Conservation (phyloP, 2,797 vertebrate genomes). For the Ibycter americanus region DNA sequence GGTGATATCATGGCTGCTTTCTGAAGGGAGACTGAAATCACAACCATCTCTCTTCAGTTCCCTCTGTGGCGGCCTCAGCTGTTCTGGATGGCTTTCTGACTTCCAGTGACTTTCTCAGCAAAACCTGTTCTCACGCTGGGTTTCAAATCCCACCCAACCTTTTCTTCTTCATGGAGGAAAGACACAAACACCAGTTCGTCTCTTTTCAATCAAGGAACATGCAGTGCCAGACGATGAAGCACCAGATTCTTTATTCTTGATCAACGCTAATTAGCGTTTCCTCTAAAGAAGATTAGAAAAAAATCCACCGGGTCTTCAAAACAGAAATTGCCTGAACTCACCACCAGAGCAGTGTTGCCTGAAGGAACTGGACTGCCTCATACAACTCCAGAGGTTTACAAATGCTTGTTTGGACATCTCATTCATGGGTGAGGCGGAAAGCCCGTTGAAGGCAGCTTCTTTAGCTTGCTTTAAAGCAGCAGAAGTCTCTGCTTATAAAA, state of each 20-base stretch:
- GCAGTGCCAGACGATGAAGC: background rate
- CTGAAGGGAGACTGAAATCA: background rate
- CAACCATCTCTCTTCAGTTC: background rate
- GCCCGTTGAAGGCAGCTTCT: background rate
- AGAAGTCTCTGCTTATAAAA: background rate
- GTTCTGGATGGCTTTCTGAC: background rate
- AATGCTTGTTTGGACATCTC: background rate
- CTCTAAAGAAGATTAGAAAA: background rate
- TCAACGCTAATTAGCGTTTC: background rate
- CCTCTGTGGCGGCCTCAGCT: background rate
- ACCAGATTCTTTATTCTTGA: background rate
- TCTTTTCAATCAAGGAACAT: background rate
- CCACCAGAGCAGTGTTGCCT: background rate
- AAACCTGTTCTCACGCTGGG: background rate
- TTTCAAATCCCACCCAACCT: background rate
- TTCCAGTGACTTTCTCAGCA: background rate
- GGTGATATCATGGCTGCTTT: background rate
- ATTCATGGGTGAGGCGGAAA: background rate
- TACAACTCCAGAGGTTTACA: background rate
- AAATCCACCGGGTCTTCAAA: background rate
- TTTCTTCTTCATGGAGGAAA: background rate
- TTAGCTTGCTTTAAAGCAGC: background rate
- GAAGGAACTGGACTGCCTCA: background rate
- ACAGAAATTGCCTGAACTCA: background rate
- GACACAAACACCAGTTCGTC: background rate